Conservation (phyloP, 2,888 invertebrate genomes). For the Acronicta alni region DNA sequence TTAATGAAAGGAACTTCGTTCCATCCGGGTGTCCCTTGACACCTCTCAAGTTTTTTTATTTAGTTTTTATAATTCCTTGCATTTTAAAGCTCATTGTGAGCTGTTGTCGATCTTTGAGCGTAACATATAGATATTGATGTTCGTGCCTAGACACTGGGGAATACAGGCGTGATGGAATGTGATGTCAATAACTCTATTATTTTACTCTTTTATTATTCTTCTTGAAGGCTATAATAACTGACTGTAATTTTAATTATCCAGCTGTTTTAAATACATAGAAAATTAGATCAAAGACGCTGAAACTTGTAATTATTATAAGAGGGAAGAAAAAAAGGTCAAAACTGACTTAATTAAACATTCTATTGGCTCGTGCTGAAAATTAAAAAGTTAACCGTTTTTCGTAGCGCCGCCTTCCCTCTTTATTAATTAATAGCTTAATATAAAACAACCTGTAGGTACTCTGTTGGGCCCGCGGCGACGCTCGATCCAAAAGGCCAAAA, state of each 20-base stretch:
- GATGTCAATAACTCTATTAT: not conserved
- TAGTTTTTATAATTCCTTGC: too few relatives aligned
- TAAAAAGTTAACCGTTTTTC: conserved; percentile 65
- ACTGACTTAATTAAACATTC: conserved; percentile 69
- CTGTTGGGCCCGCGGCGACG: conserved; percentile 27
- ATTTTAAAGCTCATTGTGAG: too few relatives aligned
- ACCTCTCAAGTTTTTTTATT: too few relatives aligned
- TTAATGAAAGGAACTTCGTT: too few relatives aligned
- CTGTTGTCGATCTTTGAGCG: too few relatives aligned
- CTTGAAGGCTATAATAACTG: conserved; percentile 25
- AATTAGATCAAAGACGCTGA: conserved; percentile 69
- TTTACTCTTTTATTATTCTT: conserved; percentile 22
- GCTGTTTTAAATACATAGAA: conserved; percentile 62
- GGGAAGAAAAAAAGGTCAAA: conserved; percentile 59
- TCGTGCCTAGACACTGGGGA: too few relatives aligned
- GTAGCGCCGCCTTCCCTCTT: conserved; percentile 56
- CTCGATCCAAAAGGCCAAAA: conserved; percentile 16
- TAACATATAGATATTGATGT: too few relatives aligned
- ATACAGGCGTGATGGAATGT: too few relatives aligned
- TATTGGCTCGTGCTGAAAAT: conserved; percentile 65
- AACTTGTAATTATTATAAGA: conserved; percentile 69
- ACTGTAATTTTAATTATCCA: conserved; percentile 43
- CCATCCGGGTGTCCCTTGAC: too few relatives aligned
- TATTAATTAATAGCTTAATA: conserved; percentile 70
- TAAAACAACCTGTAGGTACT: conserved; percentile 56